Evolutionary conservation across 2,888 invertebrate species (phyloP).

Genomic region (Nephrocerus scutellatus): DNA sequence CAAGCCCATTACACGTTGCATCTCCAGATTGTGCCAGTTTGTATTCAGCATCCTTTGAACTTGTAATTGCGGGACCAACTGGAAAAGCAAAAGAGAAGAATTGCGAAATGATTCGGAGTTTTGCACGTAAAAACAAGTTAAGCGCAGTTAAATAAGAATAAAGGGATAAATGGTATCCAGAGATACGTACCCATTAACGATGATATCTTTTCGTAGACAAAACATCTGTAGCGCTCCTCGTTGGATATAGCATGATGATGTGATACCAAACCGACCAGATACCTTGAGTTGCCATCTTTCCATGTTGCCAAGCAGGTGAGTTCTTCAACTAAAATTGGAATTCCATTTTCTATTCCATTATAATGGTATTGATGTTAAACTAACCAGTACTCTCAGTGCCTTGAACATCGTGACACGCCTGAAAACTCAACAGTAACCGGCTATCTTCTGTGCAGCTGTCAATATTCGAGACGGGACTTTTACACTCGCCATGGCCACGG

Average conservation of each 20-base stretch:
- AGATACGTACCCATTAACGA: constrained; percentile 51
- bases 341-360: constrained; percentile 1
- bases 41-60: constrained; percentile 59
- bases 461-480: constrained; percentile 81
- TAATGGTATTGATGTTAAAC: constrained; percentile 17
- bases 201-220: constrained; percentile 83
- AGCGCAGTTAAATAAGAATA: no score
- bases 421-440: constrained; percentile 80
- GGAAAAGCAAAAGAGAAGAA: constrained; percentile 11
- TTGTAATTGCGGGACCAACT: constrained; percentile 43
- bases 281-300: constrained; percentile 89
- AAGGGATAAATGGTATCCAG: no score
- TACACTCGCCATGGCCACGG: constrained; percentile 84
- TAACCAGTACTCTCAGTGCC: constrained; percentile 87
- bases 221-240: constrained; percentile 90
- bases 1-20: constrained; percentile 87
- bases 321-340: constrained; percentile 68
- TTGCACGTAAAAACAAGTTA: background rate
- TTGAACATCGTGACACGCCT: constrained; percentile 86
- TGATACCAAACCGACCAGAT: constrained; percentile 82
- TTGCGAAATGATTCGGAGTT: background rate
- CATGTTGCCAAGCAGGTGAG: constrained; percentile 85
- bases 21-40: constrained; percentile 86
- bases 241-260: constrained; percentile 85
- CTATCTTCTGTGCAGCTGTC: constrained; percentile 93